A percentile compares a stretch with the other conserved stretches of the same genome.
Conservation (phyloP, 2,113 vertebrate species). For the Acanthochromis polyacanthus region DNA sequence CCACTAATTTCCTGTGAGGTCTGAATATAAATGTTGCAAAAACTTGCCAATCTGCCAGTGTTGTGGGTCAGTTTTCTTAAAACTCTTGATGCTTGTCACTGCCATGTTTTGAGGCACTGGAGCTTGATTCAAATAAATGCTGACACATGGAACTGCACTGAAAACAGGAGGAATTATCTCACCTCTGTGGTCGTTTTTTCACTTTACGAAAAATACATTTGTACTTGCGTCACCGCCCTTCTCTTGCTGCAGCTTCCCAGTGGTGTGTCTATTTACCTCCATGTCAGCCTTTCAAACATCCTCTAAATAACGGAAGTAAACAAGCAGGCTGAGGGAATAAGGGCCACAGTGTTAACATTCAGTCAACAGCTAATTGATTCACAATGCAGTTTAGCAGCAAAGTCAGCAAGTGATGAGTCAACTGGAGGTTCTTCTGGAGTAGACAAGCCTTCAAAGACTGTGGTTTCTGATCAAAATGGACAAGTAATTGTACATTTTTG, state of each 20-base stretch:
- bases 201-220: background rate
- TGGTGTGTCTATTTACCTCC: slow-evolving; percentile 15
- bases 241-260: background rate
- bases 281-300: background rate
- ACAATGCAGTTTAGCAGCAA: background rate
- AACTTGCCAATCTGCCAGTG: background rate
- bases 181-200: too few relatives aligned
- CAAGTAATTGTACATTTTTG: too few relatives aligned
- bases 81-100: background rate
- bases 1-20: slow-evolving; percentile 15
- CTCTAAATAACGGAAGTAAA: background rate
- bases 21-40: slow-evolving; percentile 27
- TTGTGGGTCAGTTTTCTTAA: background rate
- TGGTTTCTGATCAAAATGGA: too few relatives aligned
- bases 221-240: background rate
- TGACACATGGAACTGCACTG: slow-evolving; percentile 5
- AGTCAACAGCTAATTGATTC: background rate
- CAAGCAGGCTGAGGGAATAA: background rate
- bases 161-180: slow-evolving; percentile 7
- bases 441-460: too few relatives aligned
- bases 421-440: too few relatives aligned
- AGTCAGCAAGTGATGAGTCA: background rate
- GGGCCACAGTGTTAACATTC: background rate
- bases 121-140: slow-evolving; percentile 18
- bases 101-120: background rate